Base-by-base conservation (phyloP, 1,140 invertebrate species). In the Maconellicoccus hirsutus region DNA sequence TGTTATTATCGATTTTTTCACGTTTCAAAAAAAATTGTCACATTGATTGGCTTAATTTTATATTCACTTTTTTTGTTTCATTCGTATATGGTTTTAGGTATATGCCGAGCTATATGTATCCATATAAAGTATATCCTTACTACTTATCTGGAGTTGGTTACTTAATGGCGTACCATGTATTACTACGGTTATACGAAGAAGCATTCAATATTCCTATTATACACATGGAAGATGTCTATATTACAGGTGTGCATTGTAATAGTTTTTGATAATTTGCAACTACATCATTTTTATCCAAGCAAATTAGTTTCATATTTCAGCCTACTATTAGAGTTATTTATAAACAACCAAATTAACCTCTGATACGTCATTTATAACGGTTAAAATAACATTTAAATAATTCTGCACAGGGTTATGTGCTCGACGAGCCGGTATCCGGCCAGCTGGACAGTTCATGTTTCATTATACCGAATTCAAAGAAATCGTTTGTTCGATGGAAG, bases 61-160 rank as follows among this genome's bases (percentile, higher is more conserved):
- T 33, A n/a, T n/a, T n/a, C n/a, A n/a, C n/a, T 33, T 33, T 33
- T 6, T 33, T 12, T 33, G 12, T 6, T 33, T 3, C 3, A 12
- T 33, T 33, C 29, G 3, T 52, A 6, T 16, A 6, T 38, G 1
- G 3, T 70, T 70, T 59, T 38, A 70, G 70, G 70, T 70, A 88
- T 78, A 86, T 87, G 70, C 91, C 91, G 7, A 84, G 84, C 10
- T 92, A 92, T 77, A 88, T 94, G 86, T 94, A 86, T 77, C 78
- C 82, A 1, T 86, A 84, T 0, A 80, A 82, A 72, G 81, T 84
- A 19, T 94, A 93, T 82, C 92, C 92, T 2, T 85, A 87, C 72
- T 94, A 94, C 80, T 79, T 94, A 70, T 92, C 91, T 0, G 92
- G 92, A 16, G 90, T 90, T 12, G 89, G 87, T 0, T 94, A 94